A percentile compares a stretch with the other conserved stretches of the same genome.
phyloP scores from a whole-genome alignment of 1,140 invertebrate genomes.

The Drosophila ohnishii region DNA sequence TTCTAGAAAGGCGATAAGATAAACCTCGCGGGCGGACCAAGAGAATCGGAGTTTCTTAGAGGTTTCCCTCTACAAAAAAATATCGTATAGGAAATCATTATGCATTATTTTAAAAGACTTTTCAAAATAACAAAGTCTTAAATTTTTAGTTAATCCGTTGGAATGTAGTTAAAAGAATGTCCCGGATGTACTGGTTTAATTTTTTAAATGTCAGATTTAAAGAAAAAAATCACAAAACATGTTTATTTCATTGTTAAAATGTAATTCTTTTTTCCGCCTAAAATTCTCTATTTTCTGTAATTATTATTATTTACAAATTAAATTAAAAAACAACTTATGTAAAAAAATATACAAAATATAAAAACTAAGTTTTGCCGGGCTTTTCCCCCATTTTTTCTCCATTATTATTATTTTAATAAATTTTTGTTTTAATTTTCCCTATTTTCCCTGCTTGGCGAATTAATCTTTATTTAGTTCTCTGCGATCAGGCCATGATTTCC shows the following conservation, averaged over 20 bases:
- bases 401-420: background rate
- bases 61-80: constrained; percentile 1
- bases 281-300: background rate
- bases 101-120: background rate
- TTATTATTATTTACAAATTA: background rate
- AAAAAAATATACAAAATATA: background rate
- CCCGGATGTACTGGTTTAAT: background rate
- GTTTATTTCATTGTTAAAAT: background rate
- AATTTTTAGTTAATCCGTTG: background rate
- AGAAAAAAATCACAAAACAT: background rate
- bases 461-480: constrained; percentile 10
- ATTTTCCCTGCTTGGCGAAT: background rate
- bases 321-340: background rate
- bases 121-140: background rate
- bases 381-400: background rate
- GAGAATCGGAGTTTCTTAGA: constrained; percentile 8
- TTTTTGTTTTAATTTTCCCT: background rate
- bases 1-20: constrained; percentile 30
- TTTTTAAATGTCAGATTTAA: background rate
- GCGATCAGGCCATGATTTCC: constrained; percentile 16
- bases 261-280: background rate
- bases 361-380: background rate
- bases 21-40: constrained; percentile 17
- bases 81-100: background rate
- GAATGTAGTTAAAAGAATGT: background rate